These are phyloP conservation scores for Myotis pilosus DNA, from an alignment of 2,797 vertebrate genomes.

Conservation along the genomic window DNA sequence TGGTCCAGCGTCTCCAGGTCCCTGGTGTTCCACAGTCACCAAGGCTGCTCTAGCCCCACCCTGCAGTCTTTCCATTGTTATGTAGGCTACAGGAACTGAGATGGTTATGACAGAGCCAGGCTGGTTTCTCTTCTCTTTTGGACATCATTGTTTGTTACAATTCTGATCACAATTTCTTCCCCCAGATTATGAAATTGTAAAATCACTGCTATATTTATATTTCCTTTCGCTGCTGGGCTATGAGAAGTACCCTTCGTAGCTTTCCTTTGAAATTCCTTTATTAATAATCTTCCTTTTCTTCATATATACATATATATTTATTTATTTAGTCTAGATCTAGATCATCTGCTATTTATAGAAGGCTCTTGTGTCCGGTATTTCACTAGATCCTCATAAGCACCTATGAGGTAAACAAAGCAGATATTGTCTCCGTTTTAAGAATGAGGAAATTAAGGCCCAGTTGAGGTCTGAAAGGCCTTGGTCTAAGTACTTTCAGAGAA, in stretches of 20 bases:
- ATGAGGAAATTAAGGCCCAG: not conserved
- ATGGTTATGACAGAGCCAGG: slow-evolving; percentile 50
- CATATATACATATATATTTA: not conserved
- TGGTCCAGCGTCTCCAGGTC: not conserved
- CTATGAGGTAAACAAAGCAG: not conserved
- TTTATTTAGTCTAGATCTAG: not conserved
- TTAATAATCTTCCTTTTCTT: not conserved
- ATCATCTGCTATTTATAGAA: not conserved
- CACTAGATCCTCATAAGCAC: not conserved
- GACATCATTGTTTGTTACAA: slow-evolving; percentile 55
- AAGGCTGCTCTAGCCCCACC: not conserved
- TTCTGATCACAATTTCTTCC: slow-evolving; percentile 22
- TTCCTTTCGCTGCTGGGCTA: not conserved
- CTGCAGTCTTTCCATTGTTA: slow-evolving; percentile 54
- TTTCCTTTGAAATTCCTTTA: slow-evolving; percentile 50
- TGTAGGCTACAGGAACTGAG: slow-evolving; percentile 64
- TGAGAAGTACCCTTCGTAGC: not conserved
- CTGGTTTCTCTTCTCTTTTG: slow-evolving; percentile 77
- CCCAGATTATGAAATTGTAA: slow-evolving; percentile 25
- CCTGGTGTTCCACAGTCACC: not conserved
- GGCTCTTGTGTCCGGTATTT: not conserved
- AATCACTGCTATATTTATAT: slow-evolving; percentile 41
- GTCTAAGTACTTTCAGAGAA: not conserved
- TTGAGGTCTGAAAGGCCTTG: not conserved
- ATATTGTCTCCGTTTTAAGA: not conserved